Evolutionary conservation across 2,797 vertebrate genomes (phyloP).

Genomic region (Gallirallus australis): DNA sequence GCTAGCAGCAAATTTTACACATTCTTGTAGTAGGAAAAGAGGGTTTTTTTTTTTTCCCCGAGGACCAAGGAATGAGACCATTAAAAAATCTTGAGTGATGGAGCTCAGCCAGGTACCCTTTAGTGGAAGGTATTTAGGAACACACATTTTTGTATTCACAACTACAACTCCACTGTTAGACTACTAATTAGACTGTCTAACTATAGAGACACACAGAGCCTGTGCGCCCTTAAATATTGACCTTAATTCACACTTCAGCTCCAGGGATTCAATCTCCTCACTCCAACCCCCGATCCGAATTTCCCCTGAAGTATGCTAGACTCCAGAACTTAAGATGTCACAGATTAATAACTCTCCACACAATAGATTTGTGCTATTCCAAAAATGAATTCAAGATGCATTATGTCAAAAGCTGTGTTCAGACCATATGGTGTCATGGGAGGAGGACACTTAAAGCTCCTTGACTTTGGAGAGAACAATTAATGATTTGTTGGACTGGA

Average conservation of each 20-base stretch:
- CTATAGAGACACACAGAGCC: neutral
- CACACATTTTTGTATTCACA: neutral
- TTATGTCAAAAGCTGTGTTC: neutral
- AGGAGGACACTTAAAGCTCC: neutral
- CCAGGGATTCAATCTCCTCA: neutral
- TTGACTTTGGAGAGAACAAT: neutral
- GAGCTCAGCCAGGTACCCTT: neutral
- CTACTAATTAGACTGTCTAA: neutral
- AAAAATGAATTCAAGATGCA: neutral
- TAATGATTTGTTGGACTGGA: neutral
- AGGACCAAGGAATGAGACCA: neutral
- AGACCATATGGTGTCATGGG: neutral
- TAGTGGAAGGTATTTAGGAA: neutral
- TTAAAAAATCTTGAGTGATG: neutral
- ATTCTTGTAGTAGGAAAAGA: neutral
- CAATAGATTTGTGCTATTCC: neutral
- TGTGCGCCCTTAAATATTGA: neutral
- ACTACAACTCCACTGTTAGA: neutral
- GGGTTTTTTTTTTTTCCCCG: fast-evolving
- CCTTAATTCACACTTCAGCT: neutral
- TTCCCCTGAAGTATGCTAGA: neutral
- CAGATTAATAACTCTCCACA: neutral
- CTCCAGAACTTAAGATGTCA: neutral
- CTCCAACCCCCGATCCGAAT: neutral
- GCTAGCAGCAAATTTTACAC: neutral